A percentile compares a stretch with the other conserved stretches of the same genome.
phyloP scores from a whole-genome alignment of 2,113 vertebrate species.

The Oenanthe melanoleuca region DNA sequence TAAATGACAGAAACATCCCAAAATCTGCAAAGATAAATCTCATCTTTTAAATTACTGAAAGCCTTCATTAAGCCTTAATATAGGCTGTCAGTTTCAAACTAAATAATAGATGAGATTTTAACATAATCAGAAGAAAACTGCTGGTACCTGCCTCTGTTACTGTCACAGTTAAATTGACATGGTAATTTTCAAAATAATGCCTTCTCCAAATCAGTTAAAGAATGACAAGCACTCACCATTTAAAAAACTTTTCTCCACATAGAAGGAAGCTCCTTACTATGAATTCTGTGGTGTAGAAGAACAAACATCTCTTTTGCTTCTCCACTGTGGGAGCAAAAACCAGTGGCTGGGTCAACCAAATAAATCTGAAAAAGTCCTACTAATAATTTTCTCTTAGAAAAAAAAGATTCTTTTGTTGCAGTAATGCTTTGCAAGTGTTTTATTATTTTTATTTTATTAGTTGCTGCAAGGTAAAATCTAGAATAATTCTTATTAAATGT shows the following conservation, averaged over 20 bases:
- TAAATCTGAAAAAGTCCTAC: background rate
- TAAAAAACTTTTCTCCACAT: conserved; percentile 59
- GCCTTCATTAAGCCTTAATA: conserved; percentile 86
- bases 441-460: background rate
- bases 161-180: conserved; percentile 82
- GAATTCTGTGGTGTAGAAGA: conserved; percentile 10
- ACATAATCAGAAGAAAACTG: conserved; percentile 88
- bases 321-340: background rate
- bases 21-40: conserved; percentile 80
- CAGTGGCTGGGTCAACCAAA: background rate
- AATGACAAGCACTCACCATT: conserved; percentile 64
- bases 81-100: conserved; percentile 84
- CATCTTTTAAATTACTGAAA: conserved; percentile 80
- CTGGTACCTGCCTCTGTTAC: conserved; percentile 84
- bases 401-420: background rate
- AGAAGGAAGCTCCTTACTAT: conserved; percentile 18
- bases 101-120: conserved; percentile 89
- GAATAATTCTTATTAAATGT: background rate
- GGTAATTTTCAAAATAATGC: conserved; percentile 80
- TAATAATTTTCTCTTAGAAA: background rate
- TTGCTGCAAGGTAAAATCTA: background rate
- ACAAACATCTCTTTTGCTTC: background rate
- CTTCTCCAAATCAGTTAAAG: conserved; percentile 65
- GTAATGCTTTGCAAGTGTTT: background rate
- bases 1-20: conserved; percentile 43